Evolutionary conservation across 1,140 invertebrate species (phyloP), one percentile per base, ranked within the genome.

Genomic region (Anoplolepis gracilipes): DNA sequence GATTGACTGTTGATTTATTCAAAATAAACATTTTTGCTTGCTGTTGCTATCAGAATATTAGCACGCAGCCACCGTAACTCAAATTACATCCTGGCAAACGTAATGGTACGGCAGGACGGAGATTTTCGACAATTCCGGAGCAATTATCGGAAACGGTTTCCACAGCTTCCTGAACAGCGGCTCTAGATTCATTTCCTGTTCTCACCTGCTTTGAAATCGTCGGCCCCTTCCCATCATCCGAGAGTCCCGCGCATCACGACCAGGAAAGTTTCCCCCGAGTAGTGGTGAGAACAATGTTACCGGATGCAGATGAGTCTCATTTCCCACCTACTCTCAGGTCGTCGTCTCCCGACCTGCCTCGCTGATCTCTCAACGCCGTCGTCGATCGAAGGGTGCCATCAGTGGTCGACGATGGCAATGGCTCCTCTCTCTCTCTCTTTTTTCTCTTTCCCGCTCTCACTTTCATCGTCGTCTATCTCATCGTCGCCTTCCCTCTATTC

Each of bases 301-400:
- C 88, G 88, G 88, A 88, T 88, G 88, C 89, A 90, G 88, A 90
- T 85, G 89, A 90, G 88, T 85, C 88, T 88, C 88, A 79, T 78
- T 82, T 89, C 88, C 88, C 75, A 84, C 62, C 28, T 85, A 79
- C 76, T 69, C 22, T 53, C 25, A 76, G 86, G 10, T 73, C 57
- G 69, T 72, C 62, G 13, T 77, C 70, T 62, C 46, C 11, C 75
- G 39, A 46, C 42, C 46, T 72, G 75, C 61, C 82, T 62, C 55
- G 57, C 55, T 76, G 75, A 87, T 87, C 86, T 61, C 76, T 79
- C 76, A 36, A 8, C 16, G 19, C 61, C 30, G 65, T 65, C 59
- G n/a, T 53, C 57, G 65, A 73, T 88, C 86, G 75, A n/a, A n/a
- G 19, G 64, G 57, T 73, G 61, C 73, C 36, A 85, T 13, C 25